Evolutionary conservation across 92 coral and sea anemone species (phyloP).

Genomic region (Scolanthus callimorphus): DNA sequence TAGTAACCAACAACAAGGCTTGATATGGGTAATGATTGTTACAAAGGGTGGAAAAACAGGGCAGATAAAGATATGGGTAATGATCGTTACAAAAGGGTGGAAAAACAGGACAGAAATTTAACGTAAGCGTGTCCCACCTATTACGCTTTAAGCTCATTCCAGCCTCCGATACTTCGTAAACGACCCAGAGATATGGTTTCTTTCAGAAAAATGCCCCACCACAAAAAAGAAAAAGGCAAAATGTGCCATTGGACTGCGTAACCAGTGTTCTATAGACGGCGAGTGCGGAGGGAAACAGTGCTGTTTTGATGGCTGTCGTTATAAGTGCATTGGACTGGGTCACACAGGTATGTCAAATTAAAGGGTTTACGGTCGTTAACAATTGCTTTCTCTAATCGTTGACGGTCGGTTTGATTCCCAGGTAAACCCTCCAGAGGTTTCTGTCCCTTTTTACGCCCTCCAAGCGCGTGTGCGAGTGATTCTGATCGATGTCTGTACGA

Average conservation of each 20-base stretch:
- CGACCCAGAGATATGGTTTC: no score
- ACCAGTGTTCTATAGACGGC: conserved; percentile 1
- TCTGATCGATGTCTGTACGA: conserved; percentile 7
- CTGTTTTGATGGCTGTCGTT: conserved; percentile 12
- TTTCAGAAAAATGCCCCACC: not conserved
- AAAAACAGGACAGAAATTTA: no score
- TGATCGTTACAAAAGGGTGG: no score
- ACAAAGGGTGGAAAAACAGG: no score
- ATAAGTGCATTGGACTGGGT: conserved; percentile 5
- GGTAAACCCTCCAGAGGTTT: not conserved
- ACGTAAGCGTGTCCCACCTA: no score
- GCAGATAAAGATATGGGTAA: no score
- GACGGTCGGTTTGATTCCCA: not conserved
- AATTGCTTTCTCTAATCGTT: no score
- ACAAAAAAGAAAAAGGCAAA: not conserved
- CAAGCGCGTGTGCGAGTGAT: not conserved
- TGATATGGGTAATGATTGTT: no score
- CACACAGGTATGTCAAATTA: not conserved
- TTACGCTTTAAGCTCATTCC: no score
- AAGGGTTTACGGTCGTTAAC: no score
- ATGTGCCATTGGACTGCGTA: not conserved
- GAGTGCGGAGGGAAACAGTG: conserved; percentile 5
- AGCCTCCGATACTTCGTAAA: no score
- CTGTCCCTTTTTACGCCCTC: not conserved
- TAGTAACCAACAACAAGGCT: no score